Percentiles rank a stretch among this genome's conserved stretches.
These are phyloP conservation scores for Thymallus thymallus DNA, from an alignment of 2,113 vertebrate species.

Conservation along the genomic window DNA sequence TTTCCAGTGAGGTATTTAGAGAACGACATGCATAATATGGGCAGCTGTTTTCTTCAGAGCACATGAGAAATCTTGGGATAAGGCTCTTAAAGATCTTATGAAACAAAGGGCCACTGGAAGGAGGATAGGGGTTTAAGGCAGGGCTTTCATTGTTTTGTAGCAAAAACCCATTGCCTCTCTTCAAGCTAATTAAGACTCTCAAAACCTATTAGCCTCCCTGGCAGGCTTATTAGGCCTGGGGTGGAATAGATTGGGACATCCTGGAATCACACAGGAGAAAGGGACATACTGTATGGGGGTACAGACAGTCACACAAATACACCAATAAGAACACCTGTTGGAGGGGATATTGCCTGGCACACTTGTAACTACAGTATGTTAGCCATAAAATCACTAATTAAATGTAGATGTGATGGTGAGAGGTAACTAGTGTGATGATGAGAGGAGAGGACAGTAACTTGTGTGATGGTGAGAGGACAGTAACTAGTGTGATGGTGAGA, in stretches of 20 bases:
- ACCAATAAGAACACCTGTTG: too few relatives aligned
- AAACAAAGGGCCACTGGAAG: slow-evolving; percentile 62
- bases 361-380: too few relatives aligned
- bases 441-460: too few relatives aligned
- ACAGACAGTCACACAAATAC: not conserved
- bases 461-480: too few relatives aligned
- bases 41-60: slow-evolving; percentile 27
- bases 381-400: too few relatives aligned
- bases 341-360: too few relatives aligned
- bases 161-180: slow-evolving; percentile 45
- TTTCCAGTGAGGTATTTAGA: not conserved
- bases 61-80: slow-evolving; percentile 66
- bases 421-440: too few relatives aligned
- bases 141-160: slow-evolving; percentile 47
- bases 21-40: not conserved
- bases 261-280: too few relatives aligned
- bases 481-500: too few relatives aligned
- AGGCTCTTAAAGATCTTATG: slow-evolving; percentile 62
- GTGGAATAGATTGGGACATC: too few relatives aligned
- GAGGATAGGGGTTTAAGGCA: slow-evolving; percentile 14
- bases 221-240: slow-evolving; percentile 16
- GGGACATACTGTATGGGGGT: not conserved
- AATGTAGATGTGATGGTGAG: too few relatives aligned
- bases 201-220: slow-evolving; percentile 51
- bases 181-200: not conserved